Evolutionary conservation across 2,113 vertebrate genomes (phyloP).

Genomic region (Poicephalus gulielmi): DNA sequence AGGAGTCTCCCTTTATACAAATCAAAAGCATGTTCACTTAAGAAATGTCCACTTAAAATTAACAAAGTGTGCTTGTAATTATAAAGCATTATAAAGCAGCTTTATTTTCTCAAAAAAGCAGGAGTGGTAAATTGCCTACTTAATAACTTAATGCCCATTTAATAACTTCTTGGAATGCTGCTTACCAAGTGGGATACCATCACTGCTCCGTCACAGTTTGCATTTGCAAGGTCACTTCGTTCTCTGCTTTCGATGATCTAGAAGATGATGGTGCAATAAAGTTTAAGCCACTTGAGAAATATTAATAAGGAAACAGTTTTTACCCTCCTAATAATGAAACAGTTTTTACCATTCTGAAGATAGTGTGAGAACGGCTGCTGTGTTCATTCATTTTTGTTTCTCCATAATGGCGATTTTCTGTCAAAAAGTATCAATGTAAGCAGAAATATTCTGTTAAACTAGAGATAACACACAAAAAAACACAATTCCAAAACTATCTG

Average conservation of each 20-base stretch:
- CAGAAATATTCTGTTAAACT: neutral
- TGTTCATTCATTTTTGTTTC: constrained; percentile 96
- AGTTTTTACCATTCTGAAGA: constrained; percentile 91
- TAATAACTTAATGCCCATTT: neutral
- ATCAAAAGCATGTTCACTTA: neutral
- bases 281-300: neutral
- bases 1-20: neutral
- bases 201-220: constrained; percentile 87
- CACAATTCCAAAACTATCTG: neutral
- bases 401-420: constrained; percentile 93
- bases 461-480: neutral
- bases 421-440: neutral
- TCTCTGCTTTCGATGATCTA: constrained; percentile 96
- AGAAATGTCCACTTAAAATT: neutral
- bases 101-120: neutral
- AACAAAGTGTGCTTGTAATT: neutral
- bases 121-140: neutral
- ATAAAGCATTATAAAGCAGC: neutral
- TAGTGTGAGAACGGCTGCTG: constrained; percentile 95
- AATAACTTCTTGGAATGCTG: neutral
- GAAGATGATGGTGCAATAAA: neutral
- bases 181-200: constrained; percentile 95
- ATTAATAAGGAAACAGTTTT: neutral
- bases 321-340: constrained; percentile 60
- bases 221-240: constrained; percentile 78